Base-by-base conservation (phyloP, 2,888 invertebrate genomes). In the Petrolisthes manimaculis region DNA sequence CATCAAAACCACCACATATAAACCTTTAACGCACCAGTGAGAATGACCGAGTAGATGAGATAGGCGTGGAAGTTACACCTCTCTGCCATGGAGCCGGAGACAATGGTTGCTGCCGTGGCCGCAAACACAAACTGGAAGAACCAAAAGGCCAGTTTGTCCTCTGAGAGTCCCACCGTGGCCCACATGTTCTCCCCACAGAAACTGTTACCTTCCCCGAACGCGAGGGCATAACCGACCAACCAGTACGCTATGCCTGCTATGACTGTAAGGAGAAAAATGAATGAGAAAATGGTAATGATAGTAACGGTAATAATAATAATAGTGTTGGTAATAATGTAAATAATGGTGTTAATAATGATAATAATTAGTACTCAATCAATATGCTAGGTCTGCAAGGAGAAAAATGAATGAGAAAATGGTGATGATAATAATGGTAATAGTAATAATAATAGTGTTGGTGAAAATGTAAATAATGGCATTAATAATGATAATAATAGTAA, bases 111-210 rank as follows among this genome's bases (percentile, higher is more conserved):
- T 0, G 94, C 94, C 0, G 94, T 94, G n/a, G 94, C 94, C 0
- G 94, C 94, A 91, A 94, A 94, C 21, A 94, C 93, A 91, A 93
- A 94, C 92, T 94, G 94, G 92, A 94, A 94, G 92, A 94, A 94
- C 93, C 93, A 93, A 5, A 92, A 91, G 9, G 92, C 92, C 86
- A 91, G 91, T 6, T 90, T 84, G 21, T 89, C 88, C 14, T 91
- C 91, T 5, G 77, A 51, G 53, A 90, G n/a, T n/a, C 83, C 88
- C 61, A 55, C 14, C 12, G 55, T n/a, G 6, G 88, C 86, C 86
- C 87, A 91, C 71, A 83, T 56, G 0, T 78, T 75, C 1, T 83
- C 84, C 8, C 94, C 94, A 77, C 93, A 92, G 91, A 94, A 93
- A 0, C 91, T 83, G 89, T 93, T 93, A 5, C 93, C 93, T 3